A percentile compares a stretch with the other conserved stretches of the same genome.
Evolutionary conservation across 2,113 vertebrate species (phyloP).

Genomic region (Ptyas mucosa): DNA sequence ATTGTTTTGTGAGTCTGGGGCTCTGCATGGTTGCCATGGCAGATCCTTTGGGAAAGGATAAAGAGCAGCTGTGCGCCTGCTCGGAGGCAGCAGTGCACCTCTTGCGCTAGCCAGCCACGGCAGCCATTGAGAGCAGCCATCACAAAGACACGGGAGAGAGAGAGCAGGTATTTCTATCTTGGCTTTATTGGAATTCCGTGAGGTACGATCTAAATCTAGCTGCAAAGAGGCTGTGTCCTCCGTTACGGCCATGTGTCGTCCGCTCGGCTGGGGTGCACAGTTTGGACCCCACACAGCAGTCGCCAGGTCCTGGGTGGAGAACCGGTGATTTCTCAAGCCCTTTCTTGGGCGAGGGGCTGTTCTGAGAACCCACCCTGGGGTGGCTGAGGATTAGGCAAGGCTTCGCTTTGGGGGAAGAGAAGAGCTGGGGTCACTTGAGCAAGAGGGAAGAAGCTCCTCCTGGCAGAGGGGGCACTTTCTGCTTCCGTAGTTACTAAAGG

Average conservation of each 20-base stretch:
- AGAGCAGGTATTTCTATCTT: constrained; percentile 59
- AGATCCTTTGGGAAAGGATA: constrained; percentile 64
- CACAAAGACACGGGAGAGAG: constrained; percentile 50
- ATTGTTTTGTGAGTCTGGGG: constrained; percentile 54
- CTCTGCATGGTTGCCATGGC: constrained; percentile 70
- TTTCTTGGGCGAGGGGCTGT: not conserved
- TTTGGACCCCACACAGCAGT: not conserved
- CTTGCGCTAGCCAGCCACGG: constrained; percentile 58
- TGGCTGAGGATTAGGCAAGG: not conserved
- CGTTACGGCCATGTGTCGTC: not conserved
- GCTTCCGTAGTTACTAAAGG: not conserved
- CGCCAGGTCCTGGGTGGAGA: not conserved
- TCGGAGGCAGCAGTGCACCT: constrained; percentile 59
- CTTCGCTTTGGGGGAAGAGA: not conserved
- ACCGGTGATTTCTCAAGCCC: not conserved
- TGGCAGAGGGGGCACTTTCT: not conserved
- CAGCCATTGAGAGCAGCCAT: constrained; percentile 67
- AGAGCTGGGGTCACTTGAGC: not conserved
- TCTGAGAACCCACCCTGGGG: not conserved
- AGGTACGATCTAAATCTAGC: constrained; percentile 18
- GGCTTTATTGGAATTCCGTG: constrained; percentile 47
- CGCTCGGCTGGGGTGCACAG: not conserved
- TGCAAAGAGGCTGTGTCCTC: not conserved
- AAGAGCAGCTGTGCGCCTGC: constrained; percentile 65
- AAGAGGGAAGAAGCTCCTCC: not conserved